Evolutionary conservation across 1,140 invertebrate species (phyloP), one percentile per base, ranked within the genome.

Genomic region (Drosophila sproati): DNA sequence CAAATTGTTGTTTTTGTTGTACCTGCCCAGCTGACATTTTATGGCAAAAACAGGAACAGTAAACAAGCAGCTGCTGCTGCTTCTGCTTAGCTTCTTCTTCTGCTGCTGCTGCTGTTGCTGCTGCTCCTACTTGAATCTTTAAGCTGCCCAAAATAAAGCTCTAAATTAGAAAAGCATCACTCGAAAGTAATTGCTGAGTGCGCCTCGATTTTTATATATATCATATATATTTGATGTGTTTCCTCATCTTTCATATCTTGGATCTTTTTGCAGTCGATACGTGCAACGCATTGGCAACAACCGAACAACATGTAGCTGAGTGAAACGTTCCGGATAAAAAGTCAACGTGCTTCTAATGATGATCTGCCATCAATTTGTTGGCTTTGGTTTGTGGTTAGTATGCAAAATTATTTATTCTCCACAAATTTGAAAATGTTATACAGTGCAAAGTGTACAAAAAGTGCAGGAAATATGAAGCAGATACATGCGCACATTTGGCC

Each of bases 111-210:
- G 20, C 20, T 20, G 20, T 20, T 20, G 20, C 1, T 20, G 20
- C 20, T 4, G 5, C 31, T 28, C 0, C 1, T 48, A 60, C 52
- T 37, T 45, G 74, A 61, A 64, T 62, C 81, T 74, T 70, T 74
- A 80, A 85, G 81, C 82, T 80, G 73, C 72, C 70, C 73, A 89
- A 89, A 20, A 88, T 88, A 70, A 89, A 88, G 85, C 80, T 73
- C 73, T 89, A 88, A 88, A 88, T 88, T 88, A 88, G 85, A 78
- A 88, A 88, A 66, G 80, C 83, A 88, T 88, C 83, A 78, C 62
- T 89, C 60, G 69, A 62, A 74, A 69, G 83, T 88, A 88, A 88
- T 88, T 88, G 83, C 85, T 55, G 76, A 39, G 63, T 72, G 52
- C 61, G 8, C 7, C 39, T 3, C 3, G 61, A 66, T 51, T 47